Percentiles rank a stretch among this genome's conserved stretches.
These are phyloP conservation scores for Dicrostonyx torquatus DNA, from an alignment of 2,797 vertebrate species.

Conservation along the genomic window DNA sequence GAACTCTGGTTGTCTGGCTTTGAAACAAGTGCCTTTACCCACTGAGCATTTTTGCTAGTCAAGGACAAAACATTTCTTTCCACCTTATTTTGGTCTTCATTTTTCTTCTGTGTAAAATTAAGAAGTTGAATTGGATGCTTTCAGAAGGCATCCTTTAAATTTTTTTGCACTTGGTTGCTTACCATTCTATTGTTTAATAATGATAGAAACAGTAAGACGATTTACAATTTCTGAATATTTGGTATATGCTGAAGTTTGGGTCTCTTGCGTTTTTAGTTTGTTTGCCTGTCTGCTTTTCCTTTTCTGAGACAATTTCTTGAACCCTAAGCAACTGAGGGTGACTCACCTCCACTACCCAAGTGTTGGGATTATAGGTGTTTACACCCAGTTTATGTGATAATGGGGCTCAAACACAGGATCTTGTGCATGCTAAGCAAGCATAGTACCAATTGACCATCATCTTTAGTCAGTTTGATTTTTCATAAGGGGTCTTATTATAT, in stretches of 20 bases:
- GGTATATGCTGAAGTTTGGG: background rate
- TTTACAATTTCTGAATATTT: conserved; percentile 9
- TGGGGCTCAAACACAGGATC: background rate
- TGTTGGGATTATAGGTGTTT: background rate
- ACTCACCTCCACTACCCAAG: background rate
- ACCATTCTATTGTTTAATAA: background rate
- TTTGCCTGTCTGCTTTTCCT: background rate
- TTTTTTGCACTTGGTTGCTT: background rate
- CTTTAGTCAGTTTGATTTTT: background rate
- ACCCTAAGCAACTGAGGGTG: background rate
- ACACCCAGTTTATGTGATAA: background rate
- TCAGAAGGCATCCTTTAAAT: background rate
- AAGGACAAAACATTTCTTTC: background rate
- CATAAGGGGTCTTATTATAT: background rate
- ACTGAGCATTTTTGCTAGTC: background rate
- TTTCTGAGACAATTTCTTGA: background rate
- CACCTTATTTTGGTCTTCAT: background rate
- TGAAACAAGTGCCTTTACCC: background rate
- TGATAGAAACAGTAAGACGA: background rate
- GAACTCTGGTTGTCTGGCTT: background rate
- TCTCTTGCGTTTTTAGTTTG: background rate
- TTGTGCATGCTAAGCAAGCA: background rate
- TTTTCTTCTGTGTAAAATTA: conserved; percentile 34
- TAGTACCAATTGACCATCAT: background rate
- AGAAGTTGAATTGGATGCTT: background rate